A percentile compares a stretch with the other conserved stretches of the same genome.
phyloP scores from a whole-genome alignment of 1,140 invertebrate genomes.

The Trichomalopsis sarcophagae region DNA sequence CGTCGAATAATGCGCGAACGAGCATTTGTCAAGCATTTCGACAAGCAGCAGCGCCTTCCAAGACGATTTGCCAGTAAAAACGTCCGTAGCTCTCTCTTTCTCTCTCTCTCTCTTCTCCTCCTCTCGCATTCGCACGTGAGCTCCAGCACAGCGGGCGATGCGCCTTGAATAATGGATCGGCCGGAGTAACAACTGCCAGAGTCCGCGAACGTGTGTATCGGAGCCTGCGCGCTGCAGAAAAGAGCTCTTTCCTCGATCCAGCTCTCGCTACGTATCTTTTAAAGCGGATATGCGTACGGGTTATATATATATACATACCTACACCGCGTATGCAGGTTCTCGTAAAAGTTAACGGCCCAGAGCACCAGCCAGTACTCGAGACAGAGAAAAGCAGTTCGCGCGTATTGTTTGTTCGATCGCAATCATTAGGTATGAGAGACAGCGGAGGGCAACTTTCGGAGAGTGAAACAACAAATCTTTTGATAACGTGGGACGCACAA shows the following conservation, averaged over 20 bases:
- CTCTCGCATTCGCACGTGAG: constrained; percentile 46
- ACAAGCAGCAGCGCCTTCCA: background rate
- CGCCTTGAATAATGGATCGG: constrained; percentile 62
- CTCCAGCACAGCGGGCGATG: constrained; percentile 43
- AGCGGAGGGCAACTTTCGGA: background rate
- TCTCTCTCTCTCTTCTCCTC: background rate
- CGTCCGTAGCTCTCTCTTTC: background rate
- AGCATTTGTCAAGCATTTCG: constrained; percentile 46
- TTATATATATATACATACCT: background rate
- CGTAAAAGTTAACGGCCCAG: constrained; percentile 61
- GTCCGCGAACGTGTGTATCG: background rate
- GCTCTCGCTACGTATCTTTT: background rate
- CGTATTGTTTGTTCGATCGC: background rate
- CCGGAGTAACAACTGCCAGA: constrained; percentile 47
- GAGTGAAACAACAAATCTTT: constrained; percentile 28
- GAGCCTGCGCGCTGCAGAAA: background rate
- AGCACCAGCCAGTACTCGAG: constrained; percentile 30
- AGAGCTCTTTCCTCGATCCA: background rate
- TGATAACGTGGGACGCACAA: background rate
- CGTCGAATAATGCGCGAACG: constrained; percentile 30
- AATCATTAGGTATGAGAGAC: background rate
- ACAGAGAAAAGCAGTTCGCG: constrained; percentile 6
- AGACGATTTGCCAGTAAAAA: constrained; percentile 43
- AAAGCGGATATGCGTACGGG: background rate
- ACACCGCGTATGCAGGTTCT: constrained; percentile 43